These are phyloP conservation scores for Mesitornis unicolor DNA, from an alignment of 2,113 vertebrate genomes.

Conservation along the genomic window DNA sequence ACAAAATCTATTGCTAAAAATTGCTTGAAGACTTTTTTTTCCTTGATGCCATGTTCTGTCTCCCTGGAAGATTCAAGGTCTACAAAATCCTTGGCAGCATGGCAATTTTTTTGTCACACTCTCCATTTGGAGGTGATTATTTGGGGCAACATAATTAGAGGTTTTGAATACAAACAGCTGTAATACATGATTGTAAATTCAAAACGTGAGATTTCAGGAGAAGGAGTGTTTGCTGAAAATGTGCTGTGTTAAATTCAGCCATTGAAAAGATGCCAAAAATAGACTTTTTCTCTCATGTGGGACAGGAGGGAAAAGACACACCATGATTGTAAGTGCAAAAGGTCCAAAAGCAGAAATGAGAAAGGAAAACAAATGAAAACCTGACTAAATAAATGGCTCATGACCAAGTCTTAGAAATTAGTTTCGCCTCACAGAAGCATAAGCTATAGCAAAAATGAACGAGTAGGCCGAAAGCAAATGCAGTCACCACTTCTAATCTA, in stretches of 20 bases:
- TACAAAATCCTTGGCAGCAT: not conserved
- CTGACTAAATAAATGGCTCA: not conserved
- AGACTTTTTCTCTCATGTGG: not conserved
- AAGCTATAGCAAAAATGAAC: not conserved
- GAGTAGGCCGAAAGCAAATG: not conserved
- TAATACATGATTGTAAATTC: not conserved
- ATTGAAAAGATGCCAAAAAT: not conserved
- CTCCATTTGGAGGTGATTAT: not conserved
- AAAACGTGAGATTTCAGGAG: not conserved
- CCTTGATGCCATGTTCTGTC: not conserved
- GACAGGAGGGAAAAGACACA: not conserved
- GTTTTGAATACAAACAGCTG: not conserved
- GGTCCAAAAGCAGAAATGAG: not conserved
- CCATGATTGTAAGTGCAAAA: not conserved
- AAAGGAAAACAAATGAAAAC: not conserved
- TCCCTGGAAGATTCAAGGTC: not conserved
- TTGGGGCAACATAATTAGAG: not conserved
- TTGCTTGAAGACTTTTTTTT: not conserved
- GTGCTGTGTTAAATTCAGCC: not conserved
- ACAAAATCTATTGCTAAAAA: not conserved
- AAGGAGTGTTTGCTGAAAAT: not conserved
- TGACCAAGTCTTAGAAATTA: not conserved
- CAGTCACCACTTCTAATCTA: not conserved
- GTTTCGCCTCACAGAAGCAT: not conserved
- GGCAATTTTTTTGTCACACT: not conserved